Percentiles rank a stretch among this genome's conserved stretches.
phyloP scores from a whole-genome alignment of 2,113 vertebrate species.

The Rhinogobius similis region DNA sequence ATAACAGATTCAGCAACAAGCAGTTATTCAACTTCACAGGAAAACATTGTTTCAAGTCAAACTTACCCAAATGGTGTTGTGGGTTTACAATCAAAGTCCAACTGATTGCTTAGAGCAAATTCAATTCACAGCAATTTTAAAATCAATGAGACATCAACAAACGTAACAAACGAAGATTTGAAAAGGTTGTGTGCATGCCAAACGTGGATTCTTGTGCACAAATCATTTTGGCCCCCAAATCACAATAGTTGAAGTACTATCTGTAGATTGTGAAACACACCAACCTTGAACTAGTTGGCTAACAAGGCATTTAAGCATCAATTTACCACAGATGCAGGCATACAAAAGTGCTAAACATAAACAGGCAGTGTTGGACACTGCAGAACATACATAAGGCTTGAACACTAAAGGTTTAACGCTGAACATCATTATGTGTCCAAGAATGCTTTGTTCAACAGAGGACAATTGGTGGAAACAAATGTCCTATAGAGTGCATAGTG shows the following conservation, averaged over 20 bases:
- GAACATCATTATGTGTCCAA: conserved; percentile 23
- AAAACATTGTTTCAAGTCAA: not conserved
- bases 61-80: not conserved
- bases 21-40: not conserved
- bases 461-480: conserved; percentile 42
- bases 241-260: not conserved
- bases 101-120: not conserved
- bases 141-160: not conserved
- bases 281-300: conserved; percentile 30
- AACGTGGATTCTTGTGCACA: not conserved
- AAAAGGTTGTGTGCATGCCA: not conserved
- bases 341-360: conserved; percentile 18
- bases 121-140: not conserved
- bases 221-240: not conserved
- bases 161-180: too few species aligned
- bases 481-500: conserved; percentile 57
- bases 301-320: conserved; percentile 51
- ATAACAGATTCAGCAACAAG: not conserved
- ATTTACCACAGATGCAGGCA: conserved; percentile 20
- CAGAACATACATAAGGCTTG: conserved; percentile 34
- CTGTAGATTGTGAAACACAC: not conserved
- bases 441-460: conserved; percentile 44
- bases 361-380: conserved; percentile 33
- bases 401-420: conserved; percentile 30
- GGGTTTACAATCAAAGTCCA: not conserved